phyloP scores from a whole-genome alignment of 2,888 invertebrate genomes.

The Patella pellucida region DNA sequence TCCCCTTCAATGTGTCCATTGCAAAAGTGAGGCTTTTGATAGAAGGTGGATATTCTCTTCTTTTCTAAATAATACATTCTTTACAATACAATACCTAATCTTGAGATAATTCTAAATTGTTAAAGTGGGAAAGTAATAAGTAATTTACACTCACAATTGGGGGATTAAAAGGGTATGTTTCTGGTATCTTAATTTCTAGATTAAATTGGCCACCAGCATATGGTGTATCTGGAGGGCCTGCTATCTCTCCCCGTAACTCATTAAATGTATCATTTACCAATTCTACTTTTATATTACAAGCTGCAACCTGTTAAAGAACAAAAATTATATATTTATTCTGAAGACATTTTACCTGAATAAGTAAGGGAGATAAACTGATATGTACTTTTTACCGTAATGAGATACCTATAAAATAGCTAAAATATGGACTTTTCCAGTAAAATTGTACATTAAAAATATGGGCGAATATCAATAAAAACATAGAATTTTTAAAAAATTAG shows the following conservation, averaged over 20 bases:
- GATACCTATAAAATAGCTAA: no score
- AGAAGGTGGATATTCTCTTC: no score
- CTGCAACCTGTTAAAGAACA: conserved; percentile 66
- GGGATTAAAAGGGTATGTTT: conserved; percentile 99
- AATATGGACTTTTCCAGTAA: no score
- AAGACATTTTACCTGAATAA: neutral
- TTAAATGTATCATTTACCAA: conserved; percentile 88
- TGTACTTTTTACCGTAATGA: neutral
- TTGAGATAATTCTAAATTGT: no score
- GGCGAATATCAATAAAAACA: no score
- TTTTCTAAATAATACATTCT: no score
- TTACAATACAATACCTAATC: no score
- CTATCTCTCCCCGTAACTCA: conserved; percentile 92
- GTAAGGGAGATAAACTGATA: neutral
- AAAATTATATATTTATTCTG: neutral
- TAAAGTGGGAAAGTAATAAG: no score
- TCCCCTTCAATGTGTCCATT: no score
- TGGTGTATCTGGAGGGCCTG: conserved; percentile 98
- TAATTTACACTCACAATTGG: conserved; percentile 83
- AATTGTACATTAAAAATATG: no score
- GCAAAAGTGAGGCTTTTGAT: no score
- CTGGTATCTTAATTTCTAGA: conserved; percentile 97
- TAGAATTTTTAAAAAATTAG: no score
- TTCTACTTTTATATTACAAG: conserved; percentile 78
- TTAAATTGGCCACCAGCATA: conserved; percentile 96